Evolutionary conservation across 2,888 invertebrate species (phyloP).

Genomic region (Macropis europaea): DNA sequence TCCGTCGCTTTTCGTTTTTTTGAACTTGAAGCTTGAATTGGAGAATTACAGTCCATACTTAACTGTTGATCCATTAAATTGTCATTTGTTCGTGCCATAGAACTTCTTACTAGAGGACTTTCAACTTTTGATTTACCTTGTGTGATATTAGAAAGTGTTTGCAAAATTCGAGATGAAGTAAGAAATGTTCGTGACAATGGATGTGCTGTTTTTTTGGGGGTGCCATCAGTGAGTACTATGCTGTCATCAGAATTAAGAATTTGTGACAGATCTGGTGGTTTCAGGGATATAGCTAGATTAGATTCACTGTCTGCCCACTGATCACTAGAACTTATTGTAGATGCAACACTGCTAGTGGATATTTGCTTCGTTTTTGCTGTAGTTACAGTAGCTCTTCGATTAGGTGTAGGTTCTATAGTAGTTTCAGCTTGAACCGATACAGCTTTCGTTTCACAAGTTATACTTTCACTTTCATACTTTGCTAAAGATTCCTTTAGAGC

Average conservation of each 20-base stretch:
- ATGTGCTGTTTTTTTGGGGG: constrained; percentile 52
- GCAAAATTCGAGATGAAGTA: constrained; percentile 75
- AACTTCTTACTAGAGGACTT: constrained; percentile 39
- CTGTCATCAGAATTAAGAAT: constrained; percentile 71
- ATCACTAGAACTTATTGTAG: constrained; percentile 67
- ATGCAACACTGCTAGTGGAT: constrained; percentile 62
- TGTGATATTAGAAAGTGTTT: constrained; percentile 74
- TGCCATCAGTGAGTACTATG: constrained; percentile 38
- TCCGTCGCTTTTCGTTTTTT: constrained; percentile 75
- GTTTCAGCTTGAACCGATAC: constrained; percentile 70
- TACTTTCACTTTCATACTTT: constrained; percentile 46
- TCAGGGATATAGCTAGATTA: constrained; percentile 68
- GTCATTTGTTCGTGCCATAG: constrained; percentile 39
- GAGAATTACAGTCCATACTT: constrained; percentile 34
- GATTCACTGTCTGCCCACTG: constrained; percentile 74
- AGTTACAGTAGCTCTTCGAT: constrained; percentile 13
- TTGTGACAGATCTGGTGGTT: constrained; percentile 68
- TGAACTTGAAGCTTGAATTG: constrained; percentile 47
- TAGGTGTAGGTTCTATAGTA: constrained; percentile 11
- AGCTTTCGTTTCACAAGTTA: constrained; percentile 55
- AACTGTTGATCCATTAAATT: constrained; percentile 8
- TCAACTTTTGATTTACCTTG: constrained; percentile 63
- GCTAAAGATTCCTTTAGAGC: constrained; percentile 56
- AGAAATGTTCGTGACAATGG: constrained; percentile 71
- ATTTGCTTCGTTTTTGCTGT: constrained; percentile 37